Conservation (phyloP, 1,140 invertebrate species). For the Oscheius sp. region DNA sequence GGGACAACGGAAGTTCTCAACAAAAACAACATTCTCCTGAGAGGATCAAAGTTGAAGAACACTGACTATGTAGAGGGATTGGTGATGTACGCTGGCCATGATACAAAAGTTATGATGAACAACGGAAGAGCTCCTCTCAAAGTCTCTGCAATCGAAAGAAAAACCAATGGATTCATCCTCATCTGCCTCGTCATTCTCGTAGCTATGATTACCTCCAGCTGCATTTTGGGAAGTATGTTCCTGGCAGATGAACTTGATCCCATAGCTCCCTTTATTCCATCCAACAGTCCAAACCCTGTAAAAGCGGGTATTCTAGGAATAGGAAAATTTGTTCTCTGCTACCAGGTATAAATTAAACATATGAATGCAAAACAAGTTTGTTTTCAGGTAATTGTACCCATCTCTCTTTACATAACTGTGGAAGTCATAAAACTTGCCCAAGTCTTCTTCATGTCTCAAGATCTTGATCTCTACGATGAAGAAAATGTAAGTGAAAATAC, state of each 20-base stretch:
- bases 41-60: constrained; percentile 90
- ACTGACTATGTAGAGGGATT: constrained; percentile 89
- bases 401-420: constrained; percentile 92
- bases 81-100: constrained; percentile 84
- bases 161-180: constrained; percentile 87
- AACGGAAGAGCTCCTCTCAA: constrained; percentile 93
- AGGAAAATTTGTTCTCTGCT: constrained; percentile 62
- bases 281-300: constrained; percentile 71
- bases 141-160: constrained; percentile 81
- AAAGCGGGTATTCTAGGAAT: constrained; percentile 62
- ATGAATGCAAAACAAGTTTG: too few species aligned
- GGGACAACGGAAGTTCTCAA: constrained; percentile 77
- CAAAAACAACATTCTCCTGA: constrained; percentile 85
- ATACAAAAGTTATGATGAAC: constrained; percentile 79
- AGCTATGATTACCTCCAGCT: constrained; percentile 82
- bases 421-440: constrained; percentile 94
- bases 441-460: constrained; percentile 67
- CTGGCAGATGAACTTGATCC: too few species aligned
- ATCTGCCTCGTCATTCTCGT: constrained; percentile 91
- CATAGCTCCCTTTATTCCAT: constrained; percentile 7
- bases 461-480: constrained; percentile 28
- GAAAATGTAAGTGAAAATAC: constrained; percentile 7
- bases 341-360: too few species aligned
- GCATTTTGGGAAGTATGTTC: constrained; percentile 65
- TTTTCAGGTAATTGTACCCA: constrained; percentile 84